Percentiles rank a stretch among this genome's conserved stretches.
Conservation (phyloP, 2,888 invertebrate genomes). For the Drosophila nr. perissopoda region DNA sequence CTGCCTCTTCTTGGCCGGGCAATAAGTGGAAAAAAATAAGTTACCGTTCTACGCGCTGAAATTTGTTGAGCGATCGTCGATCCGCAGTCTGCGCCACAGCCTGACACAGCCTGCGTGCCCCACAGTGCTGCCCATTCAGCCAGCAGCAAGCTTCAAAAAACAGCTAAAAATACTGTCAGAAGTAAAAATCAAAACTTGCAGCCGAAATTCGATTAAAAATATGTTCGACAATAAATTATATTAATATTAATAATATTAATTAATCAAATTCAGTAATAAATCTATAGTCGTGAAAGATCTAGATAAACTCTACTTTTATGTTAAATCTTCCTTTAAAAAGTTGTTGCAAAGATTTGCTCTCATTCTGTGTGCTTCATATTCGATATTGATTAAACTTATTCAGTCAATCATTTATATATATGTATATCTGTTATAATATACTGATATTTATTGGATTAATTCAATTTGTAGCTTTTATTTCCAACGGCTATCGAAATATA, state of each 20-base stretch:
- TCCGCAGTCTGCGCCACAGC: slow-evolving; percentile 38
- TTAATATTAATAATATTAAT: no score
- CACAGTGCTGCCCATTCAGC: slow-evolving; percentile 27
- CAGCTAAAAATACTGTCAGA: background rate
- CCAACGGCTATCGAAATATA: background rate
- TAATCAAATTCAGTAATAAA: no score
- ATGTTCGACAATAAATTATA: no score
- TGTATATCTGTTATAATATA: no score
- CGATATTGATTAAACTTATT: background rate
- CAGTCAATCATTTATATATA: background rate
- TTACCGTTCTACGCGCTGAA: slow-evolving; percentile 82
- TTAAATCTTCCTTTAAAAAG: background rate
- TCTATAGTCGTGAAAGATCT: rapidly evolving
- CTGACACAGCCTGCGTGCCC: slow-evolving; percentile 31
- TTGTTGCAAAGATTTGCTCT: background rate
- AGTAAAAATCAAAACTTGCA: background rate
- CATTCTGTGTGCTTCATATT: background rate
- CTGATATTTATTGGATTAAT: background rate
- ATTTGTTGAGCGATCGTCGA: slow-evolving; percentile 76
- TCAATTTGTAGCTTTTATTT: background rate
- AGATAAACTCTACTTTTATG: background rate
- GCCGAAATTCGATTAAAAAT: no score
- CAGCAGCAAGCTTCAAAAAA: background rate
- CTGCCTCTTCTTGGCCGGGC: slow-evolving; percentile 47
- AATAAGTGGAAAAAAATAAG: slow-evolving; percentile 82